Base-by-base conservation (phyloP, 2,888 invertebrate genomes). In the Leucophora obtusa region DNA sequence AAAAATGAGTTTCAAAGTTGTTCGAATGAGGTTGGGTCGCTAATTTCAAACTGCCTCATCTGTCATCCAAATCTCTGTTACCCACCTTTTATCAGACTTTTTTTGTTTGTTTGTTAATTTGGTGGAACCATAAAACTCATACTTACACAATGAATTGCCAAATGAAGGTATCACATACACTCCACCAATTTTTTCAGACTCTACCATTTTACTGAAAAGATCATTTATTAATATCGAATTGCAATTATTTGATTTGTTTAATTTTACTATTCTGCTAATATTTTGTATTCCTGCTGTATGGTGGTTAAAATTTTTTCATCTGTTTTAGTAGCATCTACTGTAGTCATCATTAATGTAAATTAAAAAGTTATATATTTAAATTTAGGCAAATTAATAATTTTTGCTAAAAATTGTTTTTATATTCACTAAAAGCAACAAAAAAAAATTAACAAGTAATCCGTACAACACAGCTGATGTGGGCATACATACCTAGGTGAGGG, bases 91-190 rank as follows among this genome's bases (percentile, higher is more conserved):
- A n/a, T n/a, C n/a, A n/a, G n/a, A n/a, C n/a, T n/a, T n/a, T n/a
- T n/a, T n/a, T n/a, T n/a, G n/a, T 28, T 28, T 28, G 28, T 7
- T n/a, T 28, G 7, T 7, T 28, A 28, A 28, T 28, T 28, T 28
- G 28, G 7, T 28, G 4, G 7, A 28, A 28, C 7, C 6, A 28
- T 28, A 28, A 28, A 28, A 3, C 28, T 56, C 8, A 11, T 43
- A 93, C 94, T 93, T 92, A 96, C 96, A 87, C 86, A 96, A 93
- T 66, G 96, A 94, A 87, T 94, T 95, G 86, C 94, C 94, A 87
- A 94, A 94, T 59, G 98, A 97, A 74, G 98, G 98, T 90, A 98
- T 96, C 17, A 97, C 96, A 91, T 98, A 98, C 77, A 98, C 93
- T 63, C 98, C 97, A 86, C 94, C 94, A 84, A 97, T 91, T 89